Base-by-base conservation (phyloP, 2,113 vertebrate species). In the Octodon degus region DNA sequence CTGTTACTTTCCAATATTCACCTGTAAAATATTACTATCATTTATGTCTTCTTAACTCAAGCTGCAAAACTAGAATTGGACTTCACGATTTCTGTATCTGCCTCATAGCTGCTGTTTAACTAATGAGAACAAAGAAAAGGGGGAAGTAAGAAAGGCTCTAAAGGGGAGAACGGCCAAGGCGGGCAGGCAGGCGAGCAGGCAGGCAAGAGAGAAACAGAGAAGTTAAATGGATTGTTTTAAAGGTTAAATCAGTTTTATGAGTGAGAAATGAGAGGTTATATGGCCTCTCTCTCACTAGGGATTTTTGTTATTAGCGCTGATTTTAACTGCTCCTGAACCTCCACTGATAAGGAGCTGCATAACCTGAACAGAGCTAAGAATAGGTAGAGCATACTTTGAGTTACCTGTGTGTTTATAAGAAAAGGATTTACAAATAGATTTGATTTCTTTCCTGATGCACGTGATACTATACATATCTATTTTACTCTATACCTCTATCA, bases 101-200 rank as follows among this genome's bases (percentile, higher is more conserved):
- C 37, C 55, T 67, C 14, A 12, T 22, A 77, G 25, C 50, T 58
- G 10, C 47, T 93, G 76, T 89, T 90, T 96, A 87, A 89, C 92
- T 94, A 92, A 89, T 86, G 40, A 91, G 53, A 91, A 84, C 79
- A 85, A 90, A 93, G 27, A 25, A 90, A 89, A 89, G 74, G 65
- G 1, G 55, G 9, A 70, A 72, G 25, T 68, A 8, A 70, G 8
- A 32, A 82, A 27, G 91, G 17, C 50, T 17, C 14, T 0, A 53
- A 62, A 81, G 77, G 68, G 50, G 68, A 63, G 27, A 60, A 30
- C 80, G 62, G n/a, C 14, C 30, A 74, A 92, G 70, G 13, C 30
- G 83, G 34, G 22, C 74, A 1, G 50, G 50, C 50, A 9, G 43
- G 43, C 5, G 92, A 67, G 58, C 67, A 76, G 37, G 62, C 30